phyloP scores from a whole-genome alignment of 2,113 vertebrate genomes.

The Eidolon helvum region DNA sequence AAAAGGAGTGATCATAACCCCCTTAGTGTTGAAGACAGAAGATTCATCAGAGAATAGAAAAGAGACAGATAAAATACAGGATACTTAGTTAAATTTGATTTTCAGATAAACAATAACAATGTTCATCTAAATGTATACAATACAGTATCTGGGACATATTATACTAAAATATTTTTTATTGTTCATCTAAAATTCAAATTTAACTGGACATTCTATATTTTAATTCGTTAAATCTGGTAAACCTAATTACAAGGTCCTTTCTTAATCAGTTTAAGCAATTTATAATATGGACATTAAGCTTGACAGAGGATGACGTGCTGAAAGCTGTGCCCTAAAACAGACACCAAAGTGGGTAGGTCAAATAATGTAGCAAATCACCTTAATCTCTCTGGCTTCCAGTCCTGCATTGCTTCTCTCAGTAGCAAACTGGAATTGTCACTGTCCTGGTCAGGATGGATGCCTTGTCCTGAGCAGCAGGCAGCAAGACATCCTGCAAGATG shows the following conservation, averaged over 20 bases:
- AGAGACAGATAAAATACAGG: background rate
- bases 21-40: background rate
- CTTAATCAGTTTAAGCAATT: background rate
- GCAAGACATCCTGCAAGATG: background rate
- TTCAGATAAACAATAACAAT: background rate
- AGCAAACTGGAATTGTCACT: background rate
- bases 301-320: accelerated
- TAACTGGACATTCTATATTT: background rate
- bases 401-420: background rate
- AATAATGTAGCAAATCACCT: background rate
- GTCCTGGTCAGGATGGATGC: background rate
- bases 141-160: background rate
- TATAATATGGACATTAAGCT: background rate
- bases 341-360: background rate
- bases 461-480: accelerated
- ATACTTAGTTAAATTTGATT: background rate
- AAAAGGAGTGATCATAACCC: background rate
- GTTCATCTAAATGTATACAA: background rate
- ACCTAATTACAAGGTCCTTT: background rate
- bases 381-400: background rate
- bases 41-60: background rate
- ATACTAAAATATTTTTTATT: background rate
- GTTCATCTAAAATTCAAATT: background rate
- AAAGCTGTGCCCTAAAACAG: background rate
- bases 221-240: background rate